Conservation (phyloP, 2,113 vertebrate species). For the Tragelaphus strepsiceros region DNA sequence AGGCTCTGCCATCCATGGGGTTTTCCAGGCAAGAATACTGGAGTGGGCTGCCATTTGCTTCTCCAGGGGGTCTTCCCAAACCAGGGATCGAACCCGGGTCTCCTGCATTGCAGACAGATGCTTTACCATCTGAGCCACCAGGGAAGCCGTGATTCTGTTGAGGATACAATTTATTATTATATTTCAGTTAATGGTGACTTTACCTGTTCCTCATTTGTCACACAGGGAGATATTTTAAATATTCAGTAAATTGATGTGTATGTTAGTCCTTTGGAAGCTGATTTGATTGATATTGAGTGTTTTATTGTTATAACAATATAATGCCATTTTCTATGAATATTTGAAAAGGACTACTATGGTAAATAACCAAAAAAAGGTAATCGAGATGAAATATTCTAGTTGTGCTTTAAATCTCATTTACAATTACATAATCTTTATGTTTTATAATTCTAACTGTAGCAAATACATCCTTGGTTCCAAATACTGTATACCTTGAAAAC, state of each 20-base stretch:
- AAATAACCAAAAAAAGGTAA: not conserved
- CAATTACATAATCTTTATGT: not conserved
- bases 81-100: no score
- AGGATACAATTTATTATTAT: not conserved
- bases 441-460: not conserved
- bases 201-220: not conserved
- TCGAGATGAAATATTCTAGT: not conserved
- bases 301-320: not conserved
- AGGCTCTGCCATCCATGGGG: no score
- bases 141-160: not conserved
- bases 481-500: not conserved
- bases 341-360: not conserved
- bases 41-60: no score
- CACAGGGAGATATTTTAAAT: not conserved
- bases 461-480: not conserved
- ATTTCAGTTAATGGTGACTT: not conserved
- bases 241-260: not conserved
- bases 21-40: no score
- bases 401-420: not conserved
- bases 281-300: not conserved
- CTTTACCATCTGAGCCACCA: no score
- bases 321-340: not conserved
- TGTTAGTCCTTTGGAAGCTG: not conserved
- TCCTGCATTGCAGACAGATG: no score
- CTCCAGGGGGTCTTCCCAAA: no score